phyloP scores from a whole-genome alignment of 2,888 invertebrate species.

The Agrotis clavis region DNA sequence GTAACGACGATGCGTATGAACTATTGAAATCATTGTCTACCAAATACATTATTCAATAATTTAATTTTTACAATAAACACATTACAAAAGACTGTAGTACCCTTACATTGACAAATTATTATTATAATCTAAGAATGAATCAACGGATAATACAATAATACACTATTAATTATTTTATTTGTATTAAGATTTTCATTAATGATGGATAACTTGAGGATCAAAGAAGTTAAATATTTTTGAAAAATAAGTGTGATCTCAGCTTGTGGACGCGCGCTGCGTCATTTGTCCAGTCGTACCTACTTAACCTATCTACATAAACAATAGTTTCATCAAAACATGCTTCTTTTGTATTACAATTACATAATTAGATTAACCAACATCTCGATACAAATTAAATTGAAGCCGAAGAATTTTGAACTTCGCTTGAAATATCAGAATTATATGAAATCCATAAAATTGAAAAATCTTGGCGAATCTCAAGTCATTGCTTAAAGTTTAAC shows the following conservation, averaged over 20 bases:
- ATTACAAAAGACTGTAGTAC: slow-evolving; percentile 84
- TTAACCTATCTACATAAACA: slow-evolving; percentile 76
- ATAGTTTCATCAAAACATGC: slow-evolving; percentile 69
- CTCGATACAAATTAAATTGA: slow-evolving; percentile 53
- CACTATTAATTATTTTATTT: slow-evolving; percentile 40
- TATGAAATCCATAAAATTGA: slow-evolving; percentile 70
- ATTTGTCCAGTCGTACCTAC: slow-evolving; percentile 65
- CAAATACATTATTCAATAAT: slow-evolving; percentile 79
- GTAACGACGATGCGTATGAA: slow-evolving; percentile 61
- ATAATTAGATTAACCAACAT: slow-evolving; percentile 64
- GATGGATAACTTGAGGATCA: slow-evolving; percentile 23
- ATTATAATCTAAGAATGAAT: slow-evolving; percentile 69
- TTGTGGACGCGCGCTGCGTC: slow-evolving; percentile 58
- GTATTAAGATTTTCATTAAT: slow-evolving; percentile 33
- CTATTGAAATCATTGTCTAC: slow-evolving; percentile 80
- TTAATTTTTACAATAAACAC: slow-evolving; percentile 82
- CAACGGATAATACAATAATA: slow-evolving; percentile 65
- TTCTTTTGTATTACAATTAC: slow-evolving; percentile 64
- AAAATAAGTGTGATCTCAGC: slow-evolving; percentile 45
- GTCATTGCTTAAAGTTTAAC: slow-evolving; percentile 78
- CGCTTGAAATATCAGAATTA: slow-evolving; percentile 52
- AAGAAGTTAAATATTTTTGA: slow-evolving; percentile 28
- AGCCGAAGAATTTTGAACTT: slow-evolving; percentile 55
- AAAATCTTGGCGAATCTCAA: slow-evolving; percentile 70
- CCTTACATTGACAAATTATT: slow-evolving; percentile 79